Evolutionary conservation across 2,113 vertebrate genomes (phyloP).

Genomic region (Terrapene triunguis): DNA sequence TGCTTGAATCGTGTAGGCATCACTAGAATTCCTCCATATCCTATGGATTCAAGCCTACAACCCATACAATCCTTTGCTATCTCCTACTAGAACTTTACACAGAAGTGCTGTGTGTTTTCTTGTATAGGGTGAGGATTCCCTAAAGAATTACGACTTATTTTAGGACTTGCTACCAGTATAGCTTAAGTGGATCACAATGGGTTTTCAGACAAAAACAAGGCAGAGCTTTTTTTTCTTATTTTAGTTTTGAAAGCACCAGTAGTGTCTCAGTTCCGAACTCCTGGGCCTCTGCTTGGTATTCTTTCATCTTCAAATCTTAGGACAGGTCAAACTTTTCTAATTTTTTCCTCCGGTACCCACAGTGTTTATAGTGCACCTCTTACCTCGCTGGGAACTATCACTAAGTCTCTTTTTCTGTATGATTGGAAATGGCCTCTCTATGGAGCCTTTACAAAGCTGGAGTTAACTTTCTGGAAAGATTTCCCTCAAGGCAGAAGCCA

Average conservation of each 20-base stretch:
- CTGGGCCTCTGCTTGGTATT: background rate
- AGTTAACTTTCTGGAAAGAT: background rate
- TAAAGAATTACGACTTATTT: background rate
- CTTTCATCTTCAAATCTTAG: background rate
- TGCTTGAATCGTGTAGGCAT: background rate
- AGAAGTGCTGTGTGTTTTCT: accelerated
- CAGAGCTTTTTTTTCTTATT: background rate
- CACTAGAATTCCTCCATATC: background rate
- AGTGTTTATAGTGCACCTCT: background rate
- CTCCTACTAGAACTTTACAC: background rate
- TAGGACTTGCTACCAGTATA: accelerated
- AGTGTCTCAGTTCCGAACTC: background rate
- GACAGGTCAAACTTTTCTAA: background rate
- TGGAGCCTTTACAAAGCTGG: background rate
- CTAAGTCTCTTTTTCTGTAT: background rate
- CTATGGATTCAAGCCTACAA: background rate
- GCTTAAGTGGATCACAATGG: background rate
- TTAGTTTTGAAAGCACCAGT: background rate
- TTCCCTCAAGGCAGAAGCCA: background rate
- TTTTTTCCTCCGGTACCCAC: background rate
- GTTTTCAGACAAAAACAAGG: background rate
- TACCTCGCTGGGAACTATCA: background rate
- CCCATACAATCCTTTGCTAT: background rate
- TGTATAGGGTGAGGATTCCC: background rate
- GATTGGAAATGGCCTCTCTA: background rate